Conservation (phyloP, 2,797 vertebrate genomes). For the Parambassis ranga region DNA sequence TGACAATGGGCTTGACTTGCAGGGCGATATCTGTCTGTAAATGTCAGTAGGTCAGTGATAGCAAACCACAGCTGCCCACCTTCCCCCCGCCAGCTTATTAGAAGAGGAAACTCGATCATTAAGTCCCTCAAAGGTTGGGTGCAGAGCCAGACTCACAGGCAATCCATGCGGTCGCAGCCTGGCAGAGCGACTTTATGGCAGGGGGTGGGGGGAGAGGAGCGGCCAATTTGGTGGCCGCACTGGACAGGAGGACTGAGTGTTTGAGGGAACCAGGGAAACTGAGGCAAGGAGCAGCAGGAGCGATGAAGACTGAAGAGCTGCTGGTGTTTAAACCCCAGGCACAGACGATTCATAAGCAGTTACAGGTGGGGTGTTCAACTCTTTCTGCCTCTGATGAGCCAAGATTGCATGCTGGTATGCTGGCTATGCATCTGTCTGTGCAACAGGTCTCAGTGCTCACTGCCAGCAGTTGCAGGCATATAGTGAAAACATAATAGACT, state of each 20-base stretch:
- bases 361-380: conserved; percentile 56
- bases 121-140: conserved; percentile 1
- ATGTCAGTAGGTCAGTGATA: conserved; percentile 63
- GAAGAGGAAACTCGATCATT: conserved; percentile 58
- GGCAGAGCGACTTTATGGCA: conserved; percentile 34
- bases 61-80: not conserved
- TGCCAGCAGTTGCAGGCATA: conserved; percentile 21
- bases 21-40: conserved; percentile 49
- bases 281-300: conserved; percentile 4
- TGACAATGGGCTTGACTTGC: conserved; percentile 9
- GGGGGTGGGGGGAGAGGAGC: conserved; percentile 51
- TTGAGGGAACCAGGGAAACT: not conserved
- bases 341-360: conserved; percentile 38
- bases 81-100: conserved; percentile 12
- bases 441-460: conserved; percentile 40
- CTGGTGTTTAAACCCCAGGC: conserved; percentile 20
- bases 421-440: conserved; percentile 38
- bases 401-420: conserved; percentile 36
- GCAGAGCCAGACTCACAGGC: conserved; percentile 9
- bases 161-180: conserved; percentile 27
- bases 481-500: conserved; percentile 23
- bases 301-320: conserved; percentile 27
- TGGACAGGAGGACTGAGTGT: not conserved
- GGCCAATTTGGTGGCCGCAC: not conserved
- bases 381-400: conserved; percentile 22